Evolutionary conservation across 1,140 invertebrate species (phyloP), one percentile per base, ranked within the genome.

Genomic region (Pantala flavescens): DNA sequence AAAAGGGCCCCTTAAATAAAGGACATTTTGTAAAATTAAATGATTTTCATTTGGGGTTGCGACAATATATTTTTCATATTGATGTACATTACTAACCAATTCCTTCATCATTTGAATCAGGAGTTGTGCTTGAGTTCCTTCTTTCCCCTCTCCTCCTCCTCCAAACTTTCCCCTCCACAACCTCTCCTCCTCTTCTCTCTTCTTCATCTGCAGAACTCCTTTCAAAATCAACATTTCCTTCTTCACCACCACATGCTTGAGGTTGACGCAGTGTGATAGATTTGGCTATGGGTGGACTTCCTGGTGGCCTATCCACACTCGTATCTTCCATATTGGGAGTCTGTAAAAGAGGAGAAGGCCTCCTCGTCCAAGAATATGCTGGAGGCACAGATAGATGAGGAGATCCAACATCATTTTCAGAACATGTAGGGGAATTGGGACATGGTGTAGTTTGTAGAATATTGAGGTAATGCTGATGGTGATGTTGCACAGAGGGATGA

Each of bases 71-170:
- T n/a, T n/a, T n/a, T n/a, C n/a, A n/a, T n/a, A n/a, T n/a, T n/a
- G n/a, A n/a, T n/a, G n/a, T n/a, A n/a, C n/a, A n/a, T n/a, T 70
- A 3, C 16, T 88, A 88, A 1, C 88, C 88, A 43, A 90, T 89
- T 1, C 89, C 89, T 83, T 90, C 89, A 77, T 90, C 89, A 77
- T 90, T 90, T 0, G 89, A 90, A 80, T 90, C 89, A 55, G 89
- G 76, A 7, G 49, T 63, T 21, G 49, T 7, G 12, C 3, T 63
- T 7, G 49, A 63, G 49, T 63, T 63, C 5, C n/a, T 16, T 14
- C 49, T 63, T 14, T 63, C 49, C 12, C 14, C 49, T 14, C 49
- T 63, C 12, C 49, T 63, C 12, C 49, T 63, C n/a, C 49, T 21
- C 49, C 49, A 49, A 49, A 16, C 43, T 16, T 16, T 14, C 12